Evolutionary conservation across 2,888 invertebrate genomes (phyloP).

Genomic region (Drepana falcataria): DNA sequence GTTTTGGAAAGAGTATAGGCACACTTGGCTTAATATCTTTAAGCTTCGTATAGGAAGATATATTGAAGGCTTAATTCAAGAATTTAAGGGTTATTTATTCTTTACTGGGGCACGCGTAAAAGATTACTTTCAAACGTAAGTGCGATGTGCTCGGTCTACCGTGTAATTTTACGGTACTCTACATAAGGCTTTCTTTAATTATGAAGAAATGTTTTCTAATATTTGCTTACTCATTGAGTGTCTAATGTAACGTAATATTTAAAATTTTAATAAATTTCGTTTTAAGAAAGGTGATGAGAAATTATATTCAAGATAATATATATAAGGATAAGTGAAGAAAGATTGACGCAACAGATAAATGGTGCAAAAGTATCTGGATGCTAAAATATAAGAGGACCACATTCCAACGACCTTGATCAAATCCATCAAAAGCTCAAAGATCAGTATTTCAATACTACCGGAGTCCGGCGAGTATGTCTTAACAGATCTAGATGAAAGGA

Average conservation of each 20-base stretch:
- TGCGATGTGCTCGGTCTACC: not conserved
- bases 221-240: not conserved
- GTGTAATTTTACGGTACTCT: not conserved
- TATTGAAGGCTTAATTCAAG: constrained; percentile 51
- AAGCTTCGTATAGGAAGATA: constrained; percentile 56
- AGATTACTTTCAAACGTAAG: constrained; percentile 9
- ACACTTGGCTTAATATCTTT: constrained; percentile 61
- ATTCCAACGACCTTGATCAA: too few species aligned
- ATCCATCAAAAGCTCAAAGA: too few species aligned
- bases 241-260: not conserved
- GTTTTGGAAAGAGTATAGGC: constrained; percentile 61
- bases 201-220: not conserved
- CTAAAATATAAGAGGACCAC: too few species aligned
- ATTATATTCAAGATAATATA: not conserved
- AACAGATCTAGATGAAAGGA: too few species aligned
- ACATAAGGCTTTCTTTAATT: not conserved
- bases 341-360: too few species aligned
- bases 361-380: too few species aligned
- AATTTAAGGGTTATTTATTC: constrained; percentile 38
- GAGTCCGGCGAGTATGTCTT: too few species aligned
- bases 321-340: not conserved
- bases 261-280: not conserved
- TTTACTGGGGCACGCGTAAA: constrained; percentile 30
- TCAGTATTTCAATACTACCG: too few species aligned
- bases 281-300: not conserved